Base-by-base conservation (phyloP, 1,140 invertebrate species). In the Ylistrum balloti region DNA sequence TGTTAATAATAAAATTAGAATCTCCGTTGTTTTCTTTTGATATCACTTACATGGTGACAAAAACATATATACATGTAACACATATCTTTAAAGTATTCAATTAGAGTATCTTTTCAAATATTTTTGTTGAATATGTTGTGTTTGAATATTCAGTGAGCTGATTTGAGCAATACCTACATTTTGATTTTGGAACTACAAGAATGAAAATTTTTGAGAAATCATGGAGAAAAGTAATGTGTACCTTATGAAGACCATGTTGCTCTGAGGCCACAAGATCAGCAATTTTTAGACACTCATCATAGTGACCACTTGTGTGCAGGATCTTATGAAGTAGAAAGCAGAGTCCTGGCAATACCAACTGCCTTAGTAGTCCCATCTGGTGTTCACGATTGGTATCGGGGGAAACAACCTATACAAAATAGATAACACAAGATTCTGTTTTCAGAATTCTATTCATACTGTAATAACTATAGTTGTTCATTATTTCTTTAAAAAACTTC, bases 261-360 rank as follows among this genome's bases (percentile, higher is more conserved):
- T 99, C 98, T 17, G 97, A 97, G 13, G 98, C 97, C 88, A 99
- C 96, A 87, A 98, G 96, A 96, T 99, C 98, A 9, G 98, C 97
- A 15, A 99, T 95, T 94, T 98, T 97, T 32, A 99, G 95, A 94
- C 98, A 98, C 95, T 98, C 98, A 56, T 97, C 97, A 93, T 98
- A 98, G 91, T 98, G 97, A 92, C 97, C 97, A 93, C 98, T 98
- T 91, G 97, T 97, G 86, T 97, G 97, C 94, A 99, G 97, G 11
- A 99, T 97, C 86, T 97, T 98, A 92, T 98, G 97, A 7, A 99
- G 96, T 15, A 99, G 96, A 86, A 98, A 96, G 7, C 97, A 97
- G 86, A 98, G 97, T 97, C 94, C 94, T 7, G 98, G 98, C 93
- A 99, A 97, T 94, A 98, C 98, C 13, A 98, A 96, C 92, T 97